Base-by-base conservation (phyloP, 2,113 vertebrate species). In the Isichthys henryi region DNA sequence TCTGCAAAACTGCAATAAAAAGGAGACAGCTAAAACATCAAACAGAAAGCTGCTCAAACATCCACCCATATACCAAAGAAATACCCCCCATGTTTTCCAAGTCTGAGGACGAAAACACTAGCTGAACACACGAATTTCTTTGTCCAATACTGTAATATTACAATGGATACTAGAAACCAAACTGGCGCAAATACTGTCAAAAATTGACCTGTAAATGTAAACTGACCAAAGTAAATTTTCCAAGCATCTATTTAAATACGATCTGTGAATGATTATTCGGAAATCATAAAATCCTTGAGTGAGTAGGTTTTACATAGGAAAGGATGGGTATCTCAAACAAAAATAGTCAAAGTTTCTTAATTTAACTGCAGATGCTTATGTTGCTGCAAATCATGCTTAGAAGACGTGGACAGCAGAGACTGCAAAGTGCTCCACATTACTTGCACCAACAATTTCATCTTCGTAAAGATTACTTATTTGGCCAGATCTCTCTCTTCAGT, bases 1-100 rank as follows among this genome's bases (percentile, higher is more conserved):
- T 97, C 97, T 3, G 97, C 96, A 87, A 97, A 98, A 93, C 97
- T 98, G 31, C 8, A 21, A 52, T 35, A 88, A 35, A 80, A n/a
- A 50, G 52, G 52, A 84, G 39, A 84, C 21, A n/a, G 31, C 4
- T 39, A 39, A 77, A 77, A 39, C 11, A 13, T 8, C n/a, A 66
- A 11, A 66, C n/a, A 27, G 9, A 70, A 70, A 31, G 10, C 27
- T 39, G 35, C 35, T 43, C 45, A 48, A 48, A 23, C 8, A 2
- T 48, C 62, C 27, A 27, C 27, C 62, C 27, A 4, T 2, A 70
- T 70, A 27, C 27, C 62, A 70, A 13, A 31, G 62, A 13, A 70
- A 70, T 11, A 70, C 4, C 62, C 62, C 13, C 9, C 62, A 70
- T 3, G 11, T 27, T 27, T 66, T 3, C 2, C 9, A 66, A 66